phyloP scores from a whole-genome alignment of 2,888 invertebrate genomes.

The Oligia fasciuncula region DNA sequence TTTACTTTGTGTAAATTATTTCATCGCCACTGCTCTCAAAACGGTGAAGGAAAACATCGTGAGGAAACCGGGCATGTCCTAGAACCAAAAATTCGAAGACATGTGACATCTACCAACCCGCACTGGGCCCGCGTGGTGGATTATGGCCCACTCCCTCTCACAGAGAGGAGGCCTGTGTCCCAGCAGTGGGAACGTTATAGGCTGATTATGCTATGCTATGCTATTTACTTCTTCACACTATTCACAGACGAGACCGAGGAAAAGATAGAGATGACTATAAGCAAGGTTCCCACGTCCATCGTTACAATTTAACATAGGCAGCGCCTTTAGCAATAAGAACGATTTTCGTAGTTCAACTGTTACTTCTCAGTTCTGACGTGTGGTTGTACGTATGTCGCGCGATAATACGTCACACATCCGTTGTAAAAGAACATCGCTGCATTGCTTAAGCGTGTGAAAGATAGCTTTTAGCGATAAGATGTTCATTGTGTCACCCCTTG shows the following conservation, averaged over 20 bases:
- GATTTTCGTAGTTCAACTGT: slow-evolving; percentile 3
- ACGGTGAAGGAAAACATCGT: too few species aligned
- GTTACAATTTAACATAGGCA: slow-evolving; percentile 5
- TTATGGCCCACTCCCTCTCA: too few species aligned
- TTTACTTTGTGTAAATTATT: too few species aligned
- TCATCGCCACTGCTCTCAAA: too few species aligned
- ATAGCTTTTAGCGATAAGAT: background rate
- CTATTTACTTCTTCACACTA: background rate
- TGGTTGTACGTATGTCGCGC: background rate
- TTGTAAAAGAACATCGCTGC: slow-evolving; percentile 10
- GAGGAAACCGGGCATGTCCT: too few species aligned
- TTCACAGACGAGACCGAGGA: background rate
- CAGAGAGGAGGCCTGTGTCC: too few species aligned
- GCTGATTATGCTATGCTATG: too few species aligned
- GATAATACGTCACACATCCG: slow-evolving; percentile 26
- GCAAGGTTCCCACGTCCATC: background rate
- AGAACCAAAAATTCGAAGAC: too few species aligned
- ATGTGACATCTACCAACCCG: too few species aligned
- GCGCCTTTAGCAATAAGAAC: slow-evolving; percentile 3
- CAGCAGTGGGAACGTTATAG: too few species aligned
- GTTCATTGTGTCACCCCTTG: background rate
- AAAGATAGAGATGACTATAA: background rate
- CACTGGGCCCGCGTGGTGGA: too few species aligned
- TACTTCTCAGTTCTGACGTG: background rate
- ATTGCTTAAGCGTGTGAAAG: background rate